These are phyloP conservation scores for Scaptomyza polygonia DNA, from an alignment of 2,888 invertebrate species.

Conservation along the genomic window DNA sequence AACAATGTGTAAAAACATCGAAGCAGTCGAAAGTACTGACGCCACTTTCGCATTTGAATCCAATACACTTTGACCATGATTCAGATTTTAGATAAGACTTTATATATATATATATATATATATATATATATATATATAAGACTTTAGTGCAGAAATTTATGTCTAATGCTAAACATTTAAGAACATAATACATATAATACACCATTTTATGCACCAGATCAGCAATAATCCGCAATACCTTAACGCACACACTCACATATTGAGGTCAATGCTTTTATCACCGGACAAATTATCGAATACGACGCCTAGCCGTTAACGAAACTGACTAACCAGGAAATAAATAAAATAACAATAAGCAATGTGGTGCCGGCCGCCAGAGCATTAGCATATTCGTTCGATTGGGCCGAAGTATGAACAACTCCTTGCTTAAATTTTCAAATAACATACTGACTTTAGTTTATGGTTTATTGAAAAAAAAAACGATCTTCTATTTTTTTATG, in stretches of 20 bases:
- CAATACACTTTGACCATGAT: background rate
- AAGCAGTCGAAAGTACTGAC: background rate
- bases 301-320: conserved; percentile 50
- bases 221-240: conserved; percentile 18
- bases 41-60: background rate
- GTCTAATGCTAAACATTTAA: background rate
- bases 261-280: conserved; percentile 67
- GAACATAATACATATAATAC: conserved; percentile 1
- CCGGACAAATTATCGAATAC: conserved; percentile 58
- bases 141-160: background rate
- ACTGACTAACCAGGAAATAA: conserved; percentile 69
- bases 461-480: conserved; percentile 26
- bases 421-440: conserved; percentile 65
- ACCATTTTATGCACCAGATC: conserved; percentile 4
- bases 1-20: background rate
- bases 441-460: conserved; percentile 51
- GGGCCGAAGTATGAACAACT: conserved; percentile 54
- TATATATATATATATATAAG: too few species aligned
- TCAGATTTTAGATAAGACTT: background rate
- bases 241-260: conserved; percentile 37
- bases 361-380: conserved; percentile 39
- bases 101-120: too few species aligned
- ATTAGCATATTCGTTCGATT: conserved; percentile 52
- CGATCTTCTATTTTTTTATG: conserved; percentile 57
- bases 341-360: conserved; percentile 61